These are phyloP conservation scores for Reinhardtius hippoglossoides DNA, from an alignment of 2,113 vertebrate genomes.

Conservation along the genomic window DNA sequence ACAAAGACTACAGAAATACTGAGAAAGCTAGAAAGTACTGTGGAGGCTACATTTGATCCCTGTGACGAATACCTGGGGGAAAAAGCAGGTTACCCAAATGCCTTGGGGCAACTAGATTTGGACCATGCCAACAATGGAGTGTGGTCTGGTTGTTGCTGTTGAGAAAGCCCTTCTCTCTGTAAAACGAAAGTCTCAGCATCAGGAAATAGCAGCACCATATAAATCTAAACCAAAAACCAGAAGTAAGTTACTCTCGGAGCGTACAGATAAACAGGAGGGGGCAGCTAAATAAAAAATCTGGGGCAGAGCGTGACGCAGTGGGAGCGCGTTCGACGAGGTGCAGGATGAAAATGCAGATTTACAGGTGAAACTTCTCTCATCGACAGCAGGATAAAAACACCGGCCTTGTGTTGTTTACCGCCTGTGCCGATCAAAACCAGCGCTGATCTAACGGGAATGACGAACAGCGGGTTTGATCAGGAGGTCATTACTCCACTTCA, in stretches of 20 bases:
- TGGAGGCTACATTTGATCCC: neutral
- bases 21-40: slow-evolving; percentile 1
- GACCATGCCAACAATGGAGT: slow-evolving; percentile 3
- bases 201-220: neutral
- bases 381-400: too few species aligned
- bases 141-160: slow-evolving; percentile 2
- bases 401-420: neutral
- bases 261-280: slow-evolving; percentile 21
- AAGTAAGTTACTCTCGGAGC: neutral
- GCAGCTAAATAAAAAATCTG: slow-evolving; percentile 17
- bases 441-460: neutral
- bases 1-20: neutral
- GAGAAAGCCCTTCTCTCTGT: neutral
- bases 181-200: neutral
- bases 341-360: slow-evolving; percentile 21
- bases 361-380: slow-evolving; percentile 8
- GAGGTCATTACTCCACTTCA: slow-evolving; percentile 5
- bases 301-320: slow-evolving; percentile 18
- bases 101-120: slow-evolving; percentile 11
- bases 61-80: slow-evolving; percentile 20
- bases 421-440: slow-evolving; percentile 25
- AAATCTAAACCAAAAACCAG: neutral
- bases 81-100: neutral
- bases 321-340: neutral
- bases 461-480: slow-evolving; percentile 23